These are phyloP conservation scores for Sciurus carolinensis DNA, from an alignment of 2,797 vertebrate genomes.

Conservation along the genomic window DNA sequence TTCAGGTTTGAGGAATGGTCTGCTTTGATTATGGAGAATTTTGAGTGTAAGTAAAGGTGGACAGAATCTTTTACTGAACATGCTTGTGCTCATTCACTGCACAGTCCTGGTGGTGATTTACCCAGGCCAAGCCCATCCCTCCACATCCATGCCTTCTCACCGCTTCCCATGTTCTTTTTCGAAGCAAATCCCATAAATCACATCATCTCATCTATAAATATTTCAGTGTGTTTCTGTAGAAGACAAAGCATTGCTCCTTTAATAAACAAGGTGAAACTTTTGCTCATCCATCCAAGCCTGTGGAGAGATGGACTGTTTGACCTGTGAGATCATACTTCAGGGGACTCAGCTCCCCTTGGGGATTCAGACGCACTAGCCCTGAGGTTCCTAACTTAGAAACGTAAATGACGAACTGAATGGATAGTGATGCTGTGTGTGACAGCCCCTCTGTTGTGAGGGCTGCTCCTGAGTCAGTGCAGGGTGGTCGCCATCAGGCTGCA, in stretches of 20 bases:
- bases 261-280: conserved; percentile 68
- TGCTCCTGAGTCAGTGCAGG: neutral
- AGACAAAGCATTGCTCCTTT: conserved; percentile 55
- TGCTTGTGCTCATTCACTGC: too few relatives aligned
- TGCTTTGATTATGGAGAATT: conserved; percentile 11
- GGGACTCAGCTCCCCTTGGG: conserved; percentile 14
- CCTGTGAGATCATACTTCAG: conserved; percentile 51
- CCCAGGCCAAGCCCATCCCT: neutral
- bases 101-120: fast-evolving
- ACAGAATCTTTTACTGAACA: neutral
- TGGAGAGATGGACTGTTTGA: neutral
- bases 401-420: neutral
- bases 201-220: conserved; percentile 61
- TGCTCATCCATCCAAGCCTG: conserved; percentile 35
- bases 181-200: conserved; percentile 64
- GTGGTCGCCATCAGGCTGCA: neutral
- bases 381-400: neutral
- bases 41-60: neutral
- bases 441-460: neutral
- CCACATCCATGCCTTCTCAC: fast-evolving
- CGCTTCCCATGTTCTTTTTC: neutral
- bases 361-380: neutral
- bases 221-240: conserved; percentile 66
- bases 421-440: neutral
- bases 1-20: conserved; percentile 6